These are phyloP conservation scores for Thunnus albacares DNA, from an alignment of 2,797 vertebrate species.

Conservation along the genomic window DNA sequence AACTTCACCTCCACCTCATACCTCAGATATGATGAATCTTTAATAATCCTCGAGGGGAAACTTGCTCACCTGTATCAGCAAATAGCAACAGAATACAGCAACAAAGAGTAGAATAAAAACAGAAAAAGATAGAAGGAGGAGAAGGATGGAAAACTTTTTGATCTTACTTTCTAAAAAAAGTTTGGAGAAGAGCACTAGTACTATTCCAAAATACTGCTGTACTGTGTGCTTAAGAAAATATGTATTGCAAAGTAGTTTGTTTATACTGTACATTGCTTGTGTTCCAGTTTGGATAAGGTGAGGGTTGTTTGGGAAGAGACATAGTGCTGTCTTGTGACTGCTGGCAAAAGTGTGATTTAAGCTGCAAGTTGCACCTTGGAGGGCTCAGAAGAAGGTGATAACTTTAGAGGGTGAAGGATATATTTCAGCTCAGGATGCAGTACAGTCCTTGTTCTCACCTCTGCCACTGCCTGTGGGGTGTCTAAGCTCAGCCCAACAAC, in stretches of 20 bases:
- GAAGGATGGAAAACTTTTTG: not conserved
- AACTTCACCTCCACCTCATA: constrained; percentile 36
- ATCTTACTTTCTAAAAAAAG: constrained; percentile 10
- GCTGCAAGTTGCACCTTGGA: constrained; percentile 29
- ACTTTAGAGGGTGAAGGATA: constrained; percentile 46
- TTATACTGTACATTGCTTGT: not conserved
- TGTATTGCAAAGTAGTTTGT: not conserved
- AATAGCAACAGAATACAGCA: constrained; percentile 33
- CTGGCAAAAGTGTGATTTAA: constrained; percentile 38
- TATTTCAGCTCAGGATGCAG: constrained; percentile 51
- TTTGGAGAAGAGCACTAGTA: not conserved
- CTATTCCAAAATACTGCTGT: not conserved
- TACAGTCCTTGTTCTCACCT: constrained; percentile 50
- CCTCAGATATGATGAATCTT: constrained; percentile 47
- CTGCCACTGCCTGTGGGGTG: constrained; percentile 35
- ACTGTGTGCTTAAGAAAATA: not conserved
- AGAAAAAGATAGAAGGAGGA: not conserved
- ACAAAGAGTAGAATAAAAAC: not conserved
- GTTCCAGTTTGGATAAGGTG: not conserved
- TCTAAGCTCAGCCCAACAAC: constrained; percentile 16
- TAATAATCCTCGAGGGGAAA: constrained; percentile 40
- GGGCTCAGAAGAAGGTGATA: constrained; percentile 36
- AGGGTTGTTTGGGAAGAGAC: constrained; percentile 3
- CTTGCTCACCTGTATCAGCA: constrained; percentile 20
- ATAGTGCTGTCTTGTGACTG: constrained; percentile 2